Conservation (phyloP, 2,888 invertebrate species). For the Chromoteleia sp. region DNA sequence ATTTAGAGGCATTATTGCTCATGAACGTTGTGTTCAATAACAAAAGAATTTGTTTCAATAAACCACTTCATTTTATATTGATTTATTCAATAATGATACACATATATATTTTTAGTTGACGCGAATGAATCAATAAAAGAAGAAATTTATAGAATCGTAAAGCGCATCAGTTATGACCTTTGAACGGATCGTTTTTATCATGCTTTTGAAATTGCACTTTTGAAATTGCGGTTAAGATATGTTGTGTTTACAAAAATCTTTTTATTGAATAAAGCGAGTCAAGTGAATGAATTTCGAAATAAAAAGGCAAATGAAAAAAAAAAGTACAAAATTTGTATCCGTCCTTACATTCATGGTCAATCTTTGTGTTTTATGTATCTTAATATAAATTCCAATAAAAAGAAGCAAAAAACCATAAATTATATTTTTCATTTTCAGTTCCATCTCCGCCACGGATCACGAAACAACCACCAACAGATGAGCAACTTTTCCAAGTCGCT, state of each 20-base stretch:
- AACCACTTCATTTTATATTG: constrained; percentile 21
- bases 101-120: constrained; percentile 11
- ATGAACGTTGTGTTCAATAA: neutral
- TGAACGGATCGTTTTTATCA: neutral
- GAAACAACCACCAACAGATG: constrained; percentile 96
- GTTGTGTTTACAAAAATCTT: neutral
- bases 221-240: neutral
- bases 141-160: constrained; percentile 10
- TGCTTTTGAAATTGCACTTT: neutral
- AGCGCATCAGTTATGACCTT: constrained; percentile 8
- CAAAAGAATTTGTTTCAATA: neutral
- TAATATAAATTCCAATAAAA: neutral
- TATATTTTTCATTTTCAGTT: constrained; percentile 85
- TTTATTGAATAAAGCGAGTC: too few species aligned
- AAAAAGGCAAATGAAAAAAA: too few species aligned
- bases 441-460: constrained; percentile 96
- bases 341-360: too few species aligned
- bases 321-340: too few species aligned
- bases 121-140: constrained; percentile 17
- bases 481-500: constrained; percentile 96
- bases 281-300: too few species aligned
- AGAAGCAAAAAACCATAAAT: neutral
- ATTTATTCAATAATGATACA: constrained; percentile 11
- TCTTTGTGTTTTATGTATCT: neutral
- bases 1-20: constrained; percentile 5